Conservation (phyloP, 2,888 invertebrate genomes). For the Sphecodes monilicornis region DNA sequence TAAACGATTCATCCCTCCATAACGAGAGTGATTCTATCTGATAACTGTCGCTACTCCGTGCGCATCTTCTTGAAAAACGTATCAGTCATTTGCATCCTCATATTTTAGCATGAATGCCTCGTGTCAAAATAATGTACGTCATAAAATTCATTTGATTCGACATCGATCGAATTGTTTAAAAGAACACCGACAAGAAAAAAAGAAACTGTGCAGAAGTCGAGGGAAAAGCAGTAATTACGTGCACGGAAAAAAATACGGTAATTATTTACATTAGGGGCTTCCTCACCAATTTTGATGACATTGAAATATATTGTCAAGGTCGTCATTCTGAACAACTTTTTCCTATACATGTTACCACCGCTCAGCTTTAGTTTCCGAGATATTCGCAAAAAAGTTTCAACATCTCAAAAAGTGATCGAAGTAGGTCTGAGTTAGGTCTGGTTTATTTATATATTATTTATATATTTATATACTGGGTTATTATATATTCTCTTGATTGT, state of each 20-base stretch:
- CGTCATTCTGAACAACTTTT: too few relatives aligned
- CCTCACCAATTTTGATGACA: too few relatives aligned
- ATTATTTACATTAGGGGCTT: too few relatives aligned
- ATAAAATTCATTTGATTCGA: conserved; percentile 9
- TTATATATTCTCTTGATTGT: too few relatives aligned
- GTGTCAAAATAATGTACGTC: conserved; percentile 48
- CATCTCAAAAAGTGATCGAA: too few relatives aligned
- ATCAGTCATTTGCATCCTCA: conserved; percentile 68
- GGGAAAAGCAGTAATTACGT: conserved; percentile 33
- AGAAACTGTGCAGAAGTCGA: background rate
- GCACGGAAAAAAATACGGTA: conserved; percentile 48
- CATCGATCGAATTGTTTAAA: conserved; percentile 2
- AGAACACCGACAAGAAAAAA: background rate
- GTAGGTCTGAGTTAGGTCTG: too few relatives aligned
- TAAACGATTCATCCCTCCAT: background rate
- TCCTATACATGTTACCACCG: too few relatives aligned
- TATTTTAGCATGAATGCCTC: conserved; percentile 42
- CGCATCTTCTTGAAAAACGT: conserved; percentile 15
- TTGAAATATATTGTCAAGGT: too few relatives aligned
- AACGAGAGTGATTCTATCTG: background rate
- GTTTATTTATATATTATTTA: too few relatives aligned
- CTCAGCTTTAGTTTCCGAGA: too few relatives aligned
- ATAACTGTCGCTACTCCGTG: background rate
- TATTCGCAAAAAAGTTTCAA: too few relatives aligned
- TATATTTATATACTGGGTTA: too few relatives aligned